Percentiles rank a stretch among this genome's conserved stretches.
phyloP scores from a whole-genome alignment of 2,113 vertebrate species.

The Stictonetta naevosa region DNA sequence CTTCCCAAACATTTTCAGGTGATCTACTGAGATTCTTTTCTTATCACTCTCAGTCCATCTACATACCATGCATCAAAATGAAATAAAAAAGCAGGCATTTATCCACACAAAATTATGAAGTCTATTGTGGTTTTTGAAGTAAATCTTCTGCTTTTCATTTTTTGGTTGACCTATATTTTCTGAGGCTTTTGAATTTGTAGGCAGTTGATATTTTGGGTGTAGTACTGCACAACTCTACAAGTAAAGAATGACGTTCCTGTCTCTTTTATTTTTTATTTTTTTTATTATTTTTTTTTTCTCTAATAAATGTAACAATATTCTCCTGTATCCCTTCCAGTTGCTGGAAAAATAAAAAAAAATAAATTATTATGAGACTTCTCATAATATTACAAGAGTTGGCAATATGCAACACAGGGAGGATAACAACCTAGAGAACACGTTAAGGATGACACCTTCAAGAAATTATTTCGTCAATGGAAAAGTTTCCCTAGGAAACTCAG shows the following conservation, averaged over 20 bases:
- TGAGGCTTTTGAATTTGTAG: background rate
- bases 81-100: background rate
- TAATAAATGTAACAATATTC: background rate
- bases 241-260: background rate
- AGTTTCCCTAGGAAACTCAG: background rate
- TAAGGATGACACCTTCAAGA: background rate
- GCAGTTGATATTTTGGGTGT: background rate
- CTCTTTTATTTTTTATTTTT: background rate
- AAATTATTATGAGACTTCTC: background rate
- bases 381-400: background rate
- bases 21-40: background rate
- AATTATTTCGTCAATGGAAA: background rate
- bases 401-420: background rate
- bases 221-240: background rate
- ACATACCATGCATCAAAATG: background rate
- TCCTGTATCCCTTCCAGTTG: background rate
- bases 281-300: too few relatives aligned
- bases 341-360: background rate
- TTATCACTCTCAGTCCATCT: background rate
- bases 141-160: background rate
- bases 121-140: background rate
- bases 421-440: background rate
- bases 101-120: background rate
- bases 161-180: background rate
- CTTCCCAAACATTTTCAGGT: background rate